Percentiles rank a stretch among this genome's conserved stretches.
Evolutionary conservation across 2,113 vertebrate genomes (phyloP).

Genomic region (Colaptes auratus): DNA sequence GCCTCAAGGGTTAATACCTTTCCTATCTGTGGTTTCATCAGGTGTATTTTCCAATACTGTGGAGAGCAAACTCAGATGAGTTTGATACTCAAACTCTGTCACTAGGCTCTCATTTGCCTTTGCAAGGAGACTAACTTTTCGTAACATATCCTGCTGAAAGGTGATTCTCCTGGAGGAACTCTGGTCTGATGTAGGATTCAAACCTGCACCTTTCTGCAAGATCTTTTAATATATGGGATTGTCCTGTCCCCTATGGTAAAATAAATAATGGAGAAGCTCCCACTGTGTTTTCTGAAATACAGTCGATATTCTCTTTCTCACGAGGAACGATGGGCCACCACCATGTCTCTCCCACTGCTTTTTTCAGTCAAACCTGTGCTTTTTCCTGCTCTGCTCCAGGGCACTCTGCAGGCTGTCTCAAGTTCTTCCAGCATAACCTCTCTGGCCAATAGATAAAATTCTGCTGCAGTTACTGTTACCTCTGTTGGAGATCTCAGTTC

Average conservation of each 20-base stretch:
- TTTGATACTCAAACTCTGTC: not conserved
- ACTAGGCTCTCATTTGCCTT: not conserved
- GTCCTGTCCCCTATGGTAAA: not conserved
- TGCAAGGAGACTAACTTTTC: not conserved
- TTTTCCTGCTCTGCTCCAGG: not conserved
- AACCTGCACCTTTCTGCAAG: not conserved
- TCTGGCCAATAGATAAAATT: slow-evolving; percentile 18
- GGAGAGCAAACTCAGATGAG: not conserved
- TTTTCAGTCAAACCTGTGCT: not conserved
- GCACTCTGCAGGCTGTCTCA: not conserved
- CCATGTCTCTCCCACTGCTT: not conserved
- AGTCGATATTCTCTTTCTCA: not conserved
- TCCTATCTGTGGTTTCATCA: not conserved
- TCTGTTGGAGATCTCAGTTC: not conserved
- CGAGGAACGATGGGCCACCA: not conserved
- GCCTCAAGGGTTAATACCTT: not conserved
- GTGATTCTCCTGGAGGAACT: not conserved
- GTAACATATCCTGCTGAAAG: not conserved
- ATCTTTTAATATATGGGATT: not conserved
- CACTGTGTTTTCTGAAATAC: not conserved
- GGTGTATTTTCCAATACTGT: not conserved
- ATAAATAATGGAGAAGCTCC: not conserved
- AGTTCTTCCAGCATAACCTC: slow-evolving; percentile 10
- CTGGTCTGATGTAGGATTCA: not conserved
- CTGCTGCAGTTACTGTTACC: slow-evolving; percentile 1